Evolutionary conservation across 2,113 vertebrate species (phyloP), one percentile per base, ranked within the genome.

Genomic region (Saiga tatarica): DNA sequence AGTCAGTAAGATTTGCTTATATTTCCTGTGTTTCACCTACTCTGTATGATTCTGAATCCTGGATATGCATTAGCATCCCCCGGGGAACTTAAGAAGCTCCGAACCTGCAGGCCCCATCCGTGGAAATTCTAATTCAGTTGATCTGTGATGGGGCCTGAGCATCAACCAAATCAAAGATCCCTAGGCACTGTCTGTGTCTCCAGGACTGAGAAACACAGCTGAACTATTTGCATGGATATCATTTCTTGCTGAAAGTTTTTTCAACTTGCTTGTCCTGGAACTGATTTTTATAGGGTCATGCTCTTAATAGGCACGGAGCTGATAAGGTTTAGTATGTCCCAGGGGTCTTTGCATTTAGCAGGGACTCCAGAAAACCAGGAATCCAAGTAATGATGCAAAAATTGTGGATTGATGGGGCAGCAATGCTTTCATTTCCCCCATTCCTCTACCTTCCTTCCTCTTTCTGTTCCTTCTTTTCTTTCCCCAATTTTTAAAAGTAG

Each of bases 71-170:
- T 57, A 94, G 10, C 8, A 45, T 59, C 39, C 33, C 23, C 6
- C 0, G 4, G 26, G 19, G 23, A 42, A 45, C 6, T 28, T 78
- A 2, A 94, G 23, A 82, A 82, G 57, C 23, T 50, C 23, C 0
- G 5, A 33, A n/a, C 15, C 13, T 42, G 26, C 0, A 0, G 6
- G 5, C 15, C 33, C 19, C 25, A 19, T 0, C 28, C 10, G 5
- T 28, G 28, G 62, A 85, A 47, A 39, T 57, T 84, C 14, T 74
- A 53, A 74, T 64, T 45, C 6, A 26, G 0, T 52, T 74, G 42
- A 60, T 83, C 42, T 93, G 50, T 39, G 8, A 5, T 28, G 6
- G 8, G 15, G 47, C 12, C 19, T 33, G 28, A 53, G 5, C 7
- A 17, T 45, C 11, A 55, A 13, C 28, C 21, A n/a, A 21, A 53